phyloP scores from a whole-genome alignment of 2,797 vertebrate species.

The Acridotheres tristis region DNA sequence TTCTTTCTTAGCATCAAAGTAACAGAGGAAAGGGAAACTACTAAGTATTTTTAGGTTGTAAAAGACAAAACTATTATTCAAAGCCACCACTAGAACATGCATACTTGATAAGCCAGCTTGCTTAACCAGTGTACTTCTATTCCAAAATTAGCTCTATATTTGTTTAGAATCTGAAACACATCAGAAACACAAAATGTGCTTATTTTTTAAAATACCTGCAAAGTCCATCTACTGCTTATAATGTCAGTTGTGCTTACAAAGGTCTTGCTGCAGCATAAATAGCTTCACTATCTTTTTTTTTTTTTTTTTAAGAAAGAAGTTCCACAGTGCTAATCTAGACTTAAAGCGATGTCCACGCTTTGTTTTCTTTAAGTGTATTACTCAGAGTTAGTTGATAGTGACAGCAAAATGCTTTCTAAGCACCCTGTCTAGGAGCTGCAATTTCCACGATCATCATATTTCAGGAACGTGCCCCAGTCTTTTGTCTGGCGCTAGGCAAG shows the following conservation, averaged over 20 bases:
- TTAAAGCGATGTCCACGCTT: conserved; percentile 52
- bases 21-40: conserved; percentile 17
- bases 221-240: not conserved
- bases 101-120: not conserved
- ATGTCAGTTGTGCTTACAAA: not conserved
- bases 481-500: conserved; percentile 83
- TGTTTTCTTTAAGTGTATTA: conserved; percentile 65
- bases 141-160: not conserved
- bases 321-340: conserved; percentile 28
- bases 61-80: not conserved
- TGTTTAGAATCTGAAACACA: not conserved
- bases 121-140: not conserved
- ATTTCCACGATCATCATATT: conserved; percentile 86
- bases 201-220: not conserved
- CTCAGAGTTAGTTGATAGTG: conserved; percentile 70
- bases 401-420: conserved; percentile 77
- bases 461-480: conserved; percentile 82
- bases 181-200: not conserved
- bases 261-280: conserved; percentile 26
- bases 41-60: conserved; percentile 11
- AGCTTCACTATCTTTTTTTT: not conserved
- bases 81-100: not conserved
- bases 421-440: conserved; percentile 73
- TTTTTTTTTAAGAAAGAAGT: not conserved
- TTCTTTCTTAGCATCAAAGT: conserved; percentile 36